A percentile compares a stretch with the other conserved stretches of the same genome.
phyloP scores from a whole-genome alignment of 2,113 vertebrate genomes.

The Seriola quinqueradiata region DNA sequence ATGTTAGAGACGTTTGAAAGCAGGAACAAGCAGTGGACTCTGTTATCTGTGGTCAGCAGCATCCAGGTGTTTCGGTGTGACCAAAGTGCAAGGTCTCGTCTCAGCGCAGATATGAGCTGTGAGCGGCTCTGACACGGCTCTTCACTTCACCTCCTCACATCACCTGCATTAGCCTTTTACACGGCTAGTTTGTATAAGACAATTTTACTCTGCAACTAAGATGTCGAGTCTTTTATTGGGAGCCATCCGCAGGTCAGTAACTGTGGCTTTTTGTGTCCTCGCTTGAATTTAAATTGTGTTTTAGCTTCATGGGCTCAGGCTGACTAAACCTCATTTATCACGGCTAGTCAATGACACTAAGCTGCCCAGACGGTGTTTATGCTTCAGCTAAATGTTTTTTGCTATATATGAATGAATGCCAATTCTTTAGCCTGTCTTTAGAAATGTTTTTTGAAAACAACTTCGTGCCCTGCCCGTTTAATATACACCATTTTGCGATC shows the following conservation, averaged over 20 bases:
- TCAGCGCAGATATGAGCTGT: constrained; percentile 64
- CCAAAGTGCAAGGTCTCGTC: constrained; percentile 83
- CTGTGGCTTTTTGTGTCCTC: not conserved
- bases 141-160: not conserved
- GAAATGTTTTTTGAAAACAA: too few species aligned
- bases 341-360: too few species aligned
- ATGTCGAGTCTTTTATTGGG: constrained; percentile 83
- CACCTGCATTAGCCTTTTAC: constrained; percentile 6
- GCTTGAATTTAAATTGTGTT: not conserved
- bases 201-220: constrained; percentile 30
- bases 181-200: constrained; percentile 3
- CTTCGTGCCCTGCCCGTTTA: too few species aligned
- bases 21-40: too few species aligned
- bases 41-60: not conserved
- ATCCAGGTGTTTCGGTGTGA: constrained; percentile 31
- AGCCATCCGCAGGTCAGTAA: constrained; percentile 79
- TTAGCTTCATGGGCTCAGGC: not conserved
- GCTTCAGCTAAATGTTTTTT: too few species aligned
- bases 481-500: too few species aligned
- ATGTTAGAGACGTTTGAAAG: too few species aligned
- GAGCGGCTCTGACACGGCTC: constrained; percentile 40
- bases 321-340: too few species aligned
- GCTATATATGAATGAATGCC: too few species aligned
- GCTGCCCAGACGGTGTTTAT: too few species aligned
- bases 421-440: too few species aligned